Evolutionary conservation across 1,140 invertebrate genomes (phyloP).

Genomic region (Oedothorax gibbosus): DNA sequence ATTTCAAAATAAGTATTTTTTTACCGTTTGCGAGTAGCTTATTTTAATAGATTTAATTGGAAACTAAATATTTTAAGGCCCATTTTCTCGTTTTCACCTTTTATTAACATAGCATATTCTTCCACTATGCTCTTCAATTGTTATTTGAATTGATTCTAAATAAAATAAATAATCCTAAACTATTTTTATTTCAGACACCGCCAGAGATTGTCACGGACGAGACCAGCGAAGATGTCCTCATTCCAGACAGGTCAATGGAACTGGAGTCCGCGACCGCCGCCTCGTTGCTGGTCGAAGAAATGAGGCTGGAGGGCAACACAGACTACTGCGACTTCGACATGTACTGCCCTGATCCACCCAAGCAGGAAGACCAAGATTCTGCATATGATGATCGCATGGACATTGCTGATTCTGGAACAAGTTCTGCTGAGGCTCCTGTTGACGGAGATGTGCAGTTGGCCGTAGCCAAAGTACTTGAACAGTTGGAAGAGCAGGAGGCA

Average conservation of each 20-base stretch:
- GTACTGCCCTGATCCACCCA: neutral
- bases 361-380: neutral
- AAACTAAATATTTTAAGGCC: no score
- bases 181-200: no score
- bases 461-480: neutral
- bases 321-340: conserved; percentile 36
- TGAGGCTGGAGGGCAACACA: conserved; percentile 19
- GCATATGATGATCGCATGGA: conserved; percentile 5
- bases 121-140: no score
- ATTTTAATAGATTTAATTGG: no score
- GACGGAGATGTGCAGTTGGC: neutral
- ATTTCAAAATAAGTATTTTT: no score
- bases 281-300: conserved; percentile 40
- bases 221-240: conserved; percentile 19
- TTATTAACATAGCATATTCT: no score
- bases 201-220: conserved; percentile 12
- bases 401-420: neutral
- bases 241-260: conserved; percentile 21
- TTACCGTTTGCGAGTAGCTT: no score
- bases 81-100: no score
- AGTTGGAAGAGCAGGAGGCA: neutral
- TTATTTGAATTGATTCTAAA: no score
- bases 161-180: no score
- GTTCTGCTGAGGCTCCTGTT: neutral
- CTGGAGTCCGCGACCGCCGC: conserved; percentile 42